Percentiles rank a stretch among this genome's conserved stretches.
Conservation (phyloP, 2,888 invertebrate genomes). For the Tipula lateralis region DNA sequence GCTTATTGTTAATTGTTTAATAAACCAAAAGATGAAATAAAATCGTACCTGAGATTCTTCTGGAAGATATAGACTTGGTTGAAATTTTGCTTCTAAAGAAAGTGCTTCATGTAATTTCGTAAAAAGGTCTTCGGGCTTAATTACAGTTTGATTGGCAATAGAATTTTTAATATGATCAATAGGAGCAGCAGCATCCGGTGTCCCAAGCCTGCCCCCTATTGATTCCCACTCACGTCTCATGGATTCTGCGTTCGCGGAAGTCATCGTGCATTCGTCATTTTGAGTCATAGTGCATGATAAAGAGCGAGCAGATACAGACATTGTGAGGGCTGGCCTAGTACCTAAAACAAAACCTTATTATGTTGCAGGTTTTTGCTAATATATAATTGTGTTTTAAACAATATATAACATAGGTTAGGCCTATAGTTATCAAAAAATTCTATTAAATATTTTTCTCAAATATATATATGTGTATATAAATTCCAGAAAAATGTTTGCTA, state of each 20-base stretch:
- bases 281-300: conserved; percentile 43
- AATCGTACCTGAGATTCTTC: conserved; percentile 56
- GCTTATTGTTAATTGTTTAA: not conserved
- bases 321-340: conserved; percentile 53
- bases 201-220: conserved; percentile 56
- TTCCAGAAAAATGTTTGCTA: not conserved
- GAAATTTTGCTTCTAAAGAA: conserved; percentile 64
- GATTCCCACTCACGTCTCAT: conserved; percentile 47
- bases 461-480: not conserved
- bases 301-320: conserved; percentile 52
- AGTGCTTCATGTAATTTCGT: conserved; percentile 63
- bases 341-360: conserved; percentile 39
- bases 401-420: not conserved
- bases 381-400: not conserved
- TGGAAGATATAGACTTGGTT: conserved; percentile 63
- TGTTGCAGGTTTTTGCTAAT: not conserved
- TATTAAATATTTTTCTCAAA: not conserved
- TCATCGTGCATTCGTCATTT: conserved; percentile 36
- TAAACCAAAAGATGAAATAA: not conserved
- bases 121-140: conserved; percentile 49
- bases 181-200: conserved; percentile 59
- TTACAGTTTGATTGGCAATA: conserved; percentile 40
- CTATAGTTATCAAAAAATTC: not conserved
- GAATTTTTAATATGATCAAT: conserved; percentile 37
- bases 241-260: conserved; percentile 43